A percentile compares a stretch with the other conserved stretches of the same genome.
These are phyloP conservation scores for Solenopsis invicta DNA, from an alignment of 1,140 invertebrate species.

Conservation along the genomic window DNA sequence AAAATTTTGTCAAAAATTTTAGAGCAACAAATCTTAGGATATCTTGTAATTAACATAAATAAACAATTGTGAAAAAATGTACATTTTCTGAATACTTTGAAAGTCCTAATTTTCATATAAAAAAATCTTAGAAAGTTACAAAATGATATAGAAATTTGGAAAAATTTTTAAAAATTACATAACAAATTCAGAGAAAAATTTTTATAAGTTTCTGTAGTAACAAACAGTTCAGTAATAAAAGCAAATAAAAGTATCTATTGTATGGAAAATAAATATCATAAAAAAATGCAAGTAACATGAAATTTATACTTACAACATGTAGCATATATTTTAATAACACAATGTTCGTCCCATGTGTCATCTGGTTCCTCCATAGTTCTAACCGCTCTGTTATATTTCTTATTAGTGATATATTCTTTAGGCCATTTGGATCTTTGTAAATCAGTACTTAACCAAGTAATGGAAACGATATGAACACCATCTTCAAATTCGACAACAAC, in stretches of 20 bases:
- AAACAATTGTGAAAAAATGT: too few species aligned
- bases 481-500: neutral
- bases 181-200: too few species aligned
- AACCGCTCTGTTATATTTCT: slow-evolving; percentile 5
- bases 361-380: slow-evolving; percentile 3
- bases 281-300: neutral
- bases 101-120: too few species aligned
- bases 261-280: neutral
- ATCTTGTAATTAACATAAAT: too few species aligned
- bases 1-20: too few species aligned
- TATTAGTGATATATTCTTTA: neutral
- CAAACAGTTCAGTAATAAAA: neutral
- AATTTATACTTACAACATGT: slow-evolving; percentile 25
- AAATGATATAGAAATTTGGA: too few species aligned
- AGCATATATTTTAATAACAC: slow-evolving; percentile 16
- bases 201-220: too few species aligned
- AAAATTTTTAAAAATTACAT: too few species aligned
- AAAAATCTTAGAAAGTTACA: too few species aligned
- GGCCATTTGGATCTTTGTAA: slow-evolving; percentile 25
- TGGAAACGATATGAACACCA: slow-evolving; percentile 3
- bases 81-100: too few species aligned
- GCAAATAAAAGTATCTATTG: neutral
- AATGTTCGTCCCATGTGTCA: neutral
- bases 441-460: neutral
- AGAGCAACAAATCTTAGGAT: too few species aligned